Evolutionary conservation across 2,797 vertebrate genomes (phyloP).

Genomic region (Sciaenops ocellatus): DNA sequence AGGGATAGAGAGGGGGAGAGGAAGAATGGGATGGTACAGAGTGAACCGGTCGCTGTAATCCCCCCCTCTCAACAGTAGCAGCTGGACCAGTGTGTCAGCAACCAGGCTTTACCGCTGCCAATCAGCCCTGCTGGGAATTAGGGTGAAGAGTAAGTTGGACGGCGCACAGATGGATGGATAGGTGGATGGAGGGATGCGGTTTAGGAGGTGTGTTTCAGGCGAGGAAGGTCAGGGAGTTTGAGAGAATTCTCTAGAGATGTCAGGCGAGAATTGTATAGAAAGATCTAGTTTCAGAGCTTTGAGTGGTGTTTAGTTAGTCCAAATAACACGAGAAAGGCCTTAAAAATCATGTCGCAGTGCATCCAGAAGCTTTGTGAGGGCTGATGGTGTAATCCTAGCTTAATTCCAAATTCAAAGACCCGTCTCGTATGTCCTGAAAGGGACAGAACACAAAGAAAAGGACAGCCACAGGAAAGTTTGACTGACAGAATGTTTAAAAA

Average conservation of each 20-base stretch:
- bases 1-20: constrained; percentile 57
- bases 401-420: neutral
- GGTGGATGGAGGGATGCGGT: constrained; percentile 8
- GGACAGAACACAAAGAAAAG: neutral
- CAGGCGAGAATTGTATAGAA: neutral
- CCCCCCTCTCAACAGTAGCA: constrained; percentile 62
- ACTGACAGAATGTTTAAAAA: neutral
- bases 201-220: neutral
- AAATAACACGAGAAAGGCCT: neutral
- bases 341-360: neutral
- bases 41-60: constrained; percentile 68
- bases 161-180: neutral
- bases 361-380: neutral
- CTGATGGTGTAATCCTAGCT: neutral
- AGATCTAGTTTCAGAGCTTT: neutral
- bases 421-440: neutral
- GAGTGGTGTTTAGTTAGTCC: neutral
- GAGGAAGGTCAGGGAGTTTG: neutral
- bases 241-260: neutral
- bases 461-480: neutral
- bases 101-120: constrained; percentile 58
- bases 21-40: constrained; percentile 66
- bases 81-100: constrained; percentile 69
- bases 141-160: neutral
- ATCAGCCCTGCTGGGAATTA: constrained; percentile 53